Percentiles rank a stretch among this genome's conserved stretches.
Conservation (phyloP, 2,113 vertebrate species). For the Cheirogaleus medius region DNA sequence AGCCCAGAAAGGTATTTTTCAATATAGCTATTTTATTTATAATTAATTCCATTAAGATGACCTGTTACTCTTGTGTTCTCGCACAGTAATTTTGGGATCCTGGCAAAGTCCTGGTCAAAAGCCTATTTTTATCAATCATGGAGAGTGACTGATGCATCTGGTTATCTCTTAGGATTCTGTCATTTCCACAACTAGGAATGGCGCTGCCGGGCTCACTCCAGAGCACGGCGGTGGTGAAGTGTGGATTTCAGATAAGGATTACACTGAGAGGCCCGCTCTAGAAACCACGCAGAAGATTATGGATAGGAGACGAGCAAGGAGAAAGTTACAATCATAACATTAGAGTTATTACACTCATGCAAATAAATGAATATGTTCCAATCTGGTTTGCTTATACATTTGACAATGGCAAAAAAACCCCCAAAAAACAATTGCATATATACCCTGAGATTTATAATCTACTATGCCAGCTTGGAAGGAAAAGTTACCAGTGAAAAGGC, state of each 20-base stretch:
- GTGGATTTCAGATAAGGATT: constrained; percentile 71
- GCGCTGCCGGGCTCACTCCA: constrained; percentile 45
- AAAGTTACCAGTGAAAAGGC: neutral
- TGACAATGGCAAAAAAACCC: neutral
- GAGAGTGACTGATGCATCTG: constrained; percentile 47
- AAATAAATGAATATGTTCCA: neutral
- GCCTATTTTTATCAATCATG: constrained; percentile 73
- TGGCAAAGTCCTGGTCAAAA: neutral
- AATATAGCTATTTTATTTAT: neutral
- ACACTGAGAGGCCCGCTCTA: constrained; percentile 25
- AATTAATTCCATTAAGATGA: neutral
- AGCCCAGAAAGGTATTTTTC: neutral
- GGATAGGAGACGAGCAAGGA: neutral
- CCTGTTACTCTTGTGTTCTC: neutral
- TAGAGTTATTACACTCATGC: neutral
- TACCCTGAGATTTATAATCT: neutral
- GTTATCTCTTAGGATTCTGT: constrained; percentile 72
- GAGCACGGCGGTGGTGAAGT: constrained; percentile 67
- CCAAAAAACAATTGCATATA: neutral
- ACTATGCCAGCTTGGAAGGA: neutral
- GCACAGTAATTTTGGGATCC: neutral
- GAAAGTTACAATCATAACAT: neutral
- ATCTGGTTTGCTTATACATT: neutral
- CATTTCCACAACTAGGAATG: constrained; percentile 60
- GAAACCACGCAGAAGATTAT: neutral